Conservation (phyloP, 2,888 invertebrate genomes). For the Keiferia lycopersicella region DNA sequence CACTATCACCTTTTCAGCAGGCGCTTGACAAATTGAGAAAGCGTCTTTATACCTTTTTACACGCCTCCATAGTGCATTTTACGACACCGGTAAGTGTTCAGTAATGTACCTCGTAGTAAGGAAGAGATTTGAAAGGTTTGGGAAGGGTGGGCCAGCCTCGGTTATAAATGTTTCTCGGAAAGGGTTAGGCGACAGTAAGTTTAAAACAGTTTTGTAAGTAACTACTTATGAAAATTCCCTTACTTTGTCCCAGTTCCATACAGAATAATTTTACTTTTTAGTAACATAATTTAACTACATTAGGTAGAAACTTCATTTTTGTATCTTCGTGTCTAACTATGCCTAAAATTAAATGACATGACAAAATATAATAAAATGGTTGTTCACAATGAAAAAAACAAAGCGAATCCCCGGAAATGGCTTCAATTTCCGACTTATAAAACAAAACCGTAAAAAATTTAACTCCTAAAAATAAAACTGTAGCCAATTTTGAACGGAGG, state of each 20-base stretch:
- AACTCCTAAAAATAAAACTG: slow-evolving; percentile 47
- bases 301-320: no score
- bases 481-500: slow-evolving; percentile 50
- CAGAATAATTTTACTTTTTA: no score
- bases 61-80: slow-evolving; percentile 51
- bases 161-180: slow-evolving; percentile 10
- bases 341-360: not conserved
- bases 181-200: not conserved
- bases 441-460: slow-evolving; percentile 13
- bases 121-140: slow-evolving; percentile 19
- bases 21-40: slow-evolving; percentile 66
- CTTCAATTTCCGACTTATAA: slow-evolving; percentile 5
- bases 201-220: not conserved
- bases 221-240: no score
- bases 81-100: slow-evolving; percentile 43
- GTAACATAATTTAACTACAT: not conserved
- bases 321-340: not conserved
- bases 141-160: slow-evolving; percentile 8
- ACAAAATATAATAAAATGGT: not conserved
- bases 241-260: no score
- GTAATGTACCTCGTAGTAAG: slow-evolving; percentile 35
- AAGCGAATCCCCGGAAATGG: not conserved
- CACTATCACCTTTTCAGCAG: slow-evolving; percentile 37
- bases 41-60: slow-evolving; percentile 49
- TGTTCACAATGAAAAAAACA: not conserved